Evolutionary conservation across 35 echinoderm and acorn worm genomes (phyloP).

Genomic region (Ptychodera flava): DNA sequence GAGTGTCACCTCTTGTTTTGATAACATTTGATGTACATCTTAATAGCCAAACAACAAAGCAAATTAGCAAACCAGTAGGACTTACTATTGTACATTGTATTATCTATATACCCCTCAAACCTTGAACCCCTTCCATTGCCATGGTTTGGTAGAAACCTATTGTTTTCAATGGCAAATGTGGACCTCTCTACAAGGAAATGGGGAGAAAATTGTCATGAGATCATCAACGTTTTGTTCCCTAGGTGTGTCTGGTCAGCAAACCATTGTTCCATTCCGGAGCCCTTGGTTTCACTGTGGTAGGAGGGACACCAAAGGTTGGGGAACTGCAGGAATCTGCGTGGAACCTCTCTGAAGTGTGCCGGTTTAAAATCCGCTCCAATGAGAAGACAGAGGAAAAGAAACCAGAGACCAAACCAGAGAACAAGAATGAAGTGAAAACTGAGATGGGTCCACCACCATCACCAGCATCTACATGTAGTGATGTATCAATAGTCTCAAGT

Average conservation of each 20-base stretch:
- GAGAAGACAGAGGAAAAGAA: constrained; percentile 48
- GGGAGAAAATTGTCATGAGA: no score
- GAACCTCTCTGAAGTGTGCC: constrained; percentile 80
- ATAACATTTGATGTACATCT: no score
- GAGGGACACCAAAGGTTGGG: constrained; percentile 75
- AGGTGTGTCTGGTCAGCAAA: constrained; percentile 87
- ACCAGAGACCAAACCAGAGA: constrained; percentile 29
- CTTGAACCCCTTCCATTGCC: no score
- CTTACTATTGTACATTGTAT: no score
- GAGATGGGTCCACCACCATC: constrained; percentile 98
- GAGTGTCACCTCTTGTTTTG: no score
- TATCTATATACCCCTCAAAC: no score
- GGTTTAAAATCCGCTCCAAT: constrained; percentile 63
- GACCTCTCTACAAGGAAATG: no score
- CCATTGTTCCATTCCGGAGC: constrained; percentile 90
- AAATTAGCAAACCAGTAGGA: no score
- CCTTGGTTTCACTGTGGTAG: constrained; percentile 74
- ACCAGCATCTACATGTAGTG: constrained; percentile 87
- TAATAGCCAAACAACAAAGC: no score
- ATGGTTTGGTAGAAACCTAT: no score
- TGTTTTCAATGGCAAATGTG: no score
- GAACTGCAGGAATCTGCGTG: constrained; percentile 94
- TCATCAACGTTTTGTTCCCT: background rate
- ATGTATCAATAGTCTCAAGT: constrained; percentile 90
- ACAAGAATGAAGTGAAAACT: constrained; percentile 77